A percentile compares a stretch with the other conserved stretches of the same genome.
Conservation (phyloP, 2,888 invertebrate genomes). For the Philaethria dido region DNA sequence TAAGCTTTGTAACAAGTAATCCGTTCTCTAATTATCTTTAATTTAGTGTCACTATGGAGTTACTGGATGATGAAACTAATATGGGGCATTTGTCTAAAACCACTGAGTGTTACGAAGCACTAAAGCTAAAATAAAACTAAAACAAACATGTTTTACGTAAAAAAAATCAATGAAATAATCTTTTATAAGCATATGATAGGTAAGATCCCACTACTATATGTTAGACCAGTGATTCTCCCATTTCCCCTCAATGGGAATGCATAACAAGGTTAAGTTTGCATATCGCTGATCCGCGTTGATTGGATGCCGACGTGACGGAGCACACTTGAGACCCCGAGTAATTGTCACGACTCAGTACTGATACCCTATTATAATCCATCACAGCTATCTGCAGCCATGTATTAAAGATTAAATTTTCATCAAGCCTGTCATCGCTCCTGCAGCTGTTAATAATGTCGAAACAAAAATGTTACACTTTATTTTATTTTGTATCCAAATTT, state of each 20-base stretch:
- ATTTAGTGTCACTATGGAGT: too few species aligned
- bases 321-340: constrained; percentile 31
- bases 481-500: constrained; percentile 19
- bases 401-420: constrained; percentile 32
- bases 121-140: too few species aligned
- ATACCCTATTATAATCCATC: constrained; percentile 31
- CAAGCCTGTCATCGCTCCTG: constrained; percentile 18
- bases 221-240: not conserved
- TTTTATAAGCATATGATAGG: too few species aligned
- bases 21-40: too few species aligned
- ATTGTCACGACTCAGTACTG: constrained; percentile 29
- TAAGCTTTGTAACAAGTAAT: too few species aligned
- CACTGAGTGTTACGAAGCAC: too few species aligned
- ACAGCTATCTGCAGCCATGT: constrained; percentile 31
- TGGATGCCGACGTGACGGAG: constrained; percentile 24
- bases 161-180: too few species aligned
- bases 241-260: constrained; percentile 18
- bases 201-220: not conserved
- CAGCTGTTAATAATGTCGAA: constrained; percentile 27
- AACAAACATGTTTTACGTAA: too few species aligned
- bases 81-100: too few species aligned
- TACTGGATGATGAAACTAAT: too few species aligned
- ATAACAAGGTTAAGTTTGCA: constrained; percentile 27
- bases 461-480: constrained; percentile 18
- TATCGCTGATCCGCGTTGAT: constrained; percentile 28